Base-by-base conservation (phyloP, 2,113 vertebrate species). In the Sclerurus mexicanus region DNA sequence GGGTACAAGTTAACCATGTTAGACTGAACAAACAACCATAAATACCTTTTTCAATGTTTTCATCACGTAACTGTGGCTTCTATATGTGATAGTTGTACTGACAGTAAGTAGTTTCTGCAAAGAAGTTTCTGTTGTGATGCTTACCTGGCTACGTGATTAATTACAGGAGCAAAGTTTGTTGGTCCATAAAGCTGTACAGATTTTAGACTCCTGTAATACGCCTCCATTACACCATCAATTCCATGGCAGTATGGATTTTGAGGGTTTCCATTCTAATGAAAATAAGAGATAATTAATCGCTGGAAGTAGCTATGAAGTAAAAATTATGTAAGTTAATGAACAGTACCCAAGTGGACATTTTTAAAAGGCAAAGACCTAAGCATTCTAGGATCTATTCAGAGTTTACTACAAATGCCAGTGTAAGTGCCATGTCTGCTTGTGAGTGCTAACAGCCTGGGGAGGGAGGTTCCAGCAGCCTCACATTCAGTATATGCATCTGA, bases 91-190 rank as follows among this genome's bases (percentile, higher is more conserved):
- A 86, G 40, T 10, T 71, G 25, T 8, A 80, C 47, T 14, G 67
- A 76, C 60, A 91, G 9, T 12, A 92, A 52, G 60, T 86, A 19
- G 15, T 71, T 94, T 85, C 66, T 60, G n/a, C 23, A 11, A 53
- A 80, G 68, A 33, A 87, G 10, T 30, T 63, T 30, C 14, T 42
- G 40, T 23, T 58, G 66, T n/a, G 67, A 77, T 39, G 55, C 92
- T 96, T 98, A 99, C 99, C 99, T 99, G 92, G 99, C 99, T 90
- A 99, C 99, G 11, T 99, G 99, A 97, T 99, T 99, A 96, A 99
- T 99, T 84, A 99, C 99, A 21, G 99, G 99, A 53, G 99, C 99
- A 97, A 99, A 99, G 97, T 99, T 99, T 73, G 99, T 99, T 74
- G 99, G 99, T 74, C 98, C 99, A 63, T 99, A 99, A 42, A 99